A percentile compares a stretch with the other conserved stretches of the same genome.
Conservation (phyloP, 2,888 invertebrate species). For the Diarsia dahlii region DNA sequence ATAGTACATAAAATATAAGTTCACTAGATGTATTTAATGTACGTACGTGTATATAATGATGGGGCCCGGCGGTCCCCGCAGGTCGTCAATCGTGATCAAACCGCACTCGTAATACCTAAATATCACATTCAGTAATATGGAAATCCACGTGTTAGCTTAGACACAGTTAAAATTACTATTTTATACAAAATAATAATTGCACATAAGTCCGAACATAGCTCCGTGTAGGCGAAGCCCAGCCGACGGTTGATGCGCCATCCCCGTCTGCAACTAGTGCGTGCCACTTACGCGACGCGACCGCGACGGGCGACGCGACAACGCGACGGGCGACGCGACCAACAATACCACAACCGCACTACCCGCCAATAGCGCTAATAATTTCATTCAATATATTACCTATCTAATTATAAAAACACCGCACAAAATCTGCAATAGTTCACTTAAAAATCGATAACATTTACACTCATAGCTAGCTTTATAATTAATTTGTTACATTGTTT, state of each 20-base stretch:
- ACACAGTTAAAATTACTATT: constrained; percentile 89
- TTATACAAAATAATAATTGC: constrained; percentile 91
- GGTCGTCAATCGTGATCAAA: constrained; percentile 80
- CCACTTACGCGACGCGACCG: constrained; percentile 38
- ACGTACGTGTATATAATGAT: constrained; percentile 85
- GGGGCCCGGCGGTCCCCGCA: constrained; percentile 73
- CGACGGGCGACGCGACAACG: constrained; percentile 17
- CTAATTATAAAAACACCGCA: constrained; percentile 91
- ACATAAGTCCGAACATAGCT: constrained; percentile 88
- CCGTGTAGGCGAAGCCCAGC: constrained; percentile 79
- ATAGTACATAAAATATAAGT: constrained; percentile 91
- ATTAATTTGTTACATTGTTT: constrained; percentile 91
- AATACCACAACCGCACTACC: constrained; percentile 81
- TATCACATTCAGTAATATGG: constrained; percentile 91
- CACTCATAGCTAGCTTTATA: constrained; percentile 91
- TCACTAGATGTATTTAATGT: constrained; percentile 88
- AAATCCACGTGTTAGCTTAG: constrained; percentile 90
- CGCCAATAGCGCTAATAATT: constrained; percentile 88
- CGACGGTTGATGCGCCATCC: constrained; percentile 70
- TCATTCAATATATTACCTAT: constrained; percentile 91
- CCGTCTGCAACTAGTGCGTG: constrained; percentile 72
- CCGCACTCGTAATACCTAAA: constrained; percentile 90
- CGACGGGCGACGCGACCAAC: constrained; percentile 45
- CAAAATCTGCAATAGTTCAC: constrained; percentile 90
- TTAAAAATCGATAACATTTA: constrained; percentile 91